Conservation (phyloP, 2,888 invertebrate species). For the Hirudinaria manillensis region DNA sequence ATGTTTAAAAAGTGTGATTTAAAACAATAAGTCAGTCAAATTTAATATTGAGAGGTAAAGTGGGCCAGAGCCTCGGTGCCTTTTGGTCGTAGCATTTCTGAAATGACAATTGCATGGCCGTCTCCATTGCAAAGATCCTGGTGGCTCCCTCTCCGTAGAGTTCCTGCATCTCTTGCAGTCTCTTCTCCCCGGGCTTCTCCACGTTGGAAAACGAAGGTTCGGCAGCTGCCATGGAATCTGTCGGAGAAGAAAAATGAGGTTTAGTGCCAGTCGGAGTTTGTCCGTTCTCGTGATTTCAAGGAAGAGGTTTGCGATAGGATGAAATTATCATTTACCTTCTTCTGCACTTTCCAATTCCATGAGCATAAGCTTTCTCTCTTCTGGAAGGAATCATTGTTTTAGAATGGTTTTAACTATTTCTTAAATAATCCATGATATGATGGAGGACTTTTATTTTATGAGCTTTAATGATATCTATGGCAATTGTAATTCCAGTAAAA, state of each 20-base stretch:
- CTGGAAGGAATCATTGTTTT: no score
- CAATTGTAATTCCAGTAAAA: no score
- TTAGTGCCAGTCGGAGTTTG: background rate
- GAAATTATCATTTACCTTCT: background rate
- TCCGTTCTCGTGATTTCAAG: background rate
- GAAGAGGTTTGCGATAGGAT: no score
- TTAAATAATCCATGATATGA: no score
- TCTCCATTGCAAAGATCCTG: conserved; percentile 69
- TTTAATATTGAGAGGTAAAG: conserved; percentile 61
- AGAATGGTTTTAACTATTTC: no score
- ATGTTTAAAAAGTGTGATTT: background rate
- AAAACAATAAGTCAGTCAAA: conserved; percentile 14
- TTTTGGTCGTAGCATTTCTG: conserved; percentile 62
- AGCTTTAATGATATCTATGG: no score
- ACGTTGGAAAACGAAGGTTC: conserved; percentile 39
- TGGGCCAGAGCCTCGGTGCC: conserved; percentile 68
- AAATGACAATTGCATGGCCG: conserved; percentile 64
- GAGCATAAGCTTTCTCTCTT: no score
- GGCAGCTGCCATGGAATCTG: background rate
- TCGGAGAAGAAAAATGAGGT: background rate
- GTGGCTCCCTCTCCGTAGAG: conserved; percentile 66
- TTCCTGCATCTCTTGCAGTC: conserved; percentile 43
- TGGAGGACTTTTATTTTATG: no score
- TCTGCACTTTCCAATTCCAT: background rate
- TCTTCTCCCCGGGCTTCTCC: conserved; percentile 47